Percentiles rank a stretch among this genome's conserved stretches.
Conservation (phyloP, 2,888 invertebrate species). For the Drosophila recens region DNA sequence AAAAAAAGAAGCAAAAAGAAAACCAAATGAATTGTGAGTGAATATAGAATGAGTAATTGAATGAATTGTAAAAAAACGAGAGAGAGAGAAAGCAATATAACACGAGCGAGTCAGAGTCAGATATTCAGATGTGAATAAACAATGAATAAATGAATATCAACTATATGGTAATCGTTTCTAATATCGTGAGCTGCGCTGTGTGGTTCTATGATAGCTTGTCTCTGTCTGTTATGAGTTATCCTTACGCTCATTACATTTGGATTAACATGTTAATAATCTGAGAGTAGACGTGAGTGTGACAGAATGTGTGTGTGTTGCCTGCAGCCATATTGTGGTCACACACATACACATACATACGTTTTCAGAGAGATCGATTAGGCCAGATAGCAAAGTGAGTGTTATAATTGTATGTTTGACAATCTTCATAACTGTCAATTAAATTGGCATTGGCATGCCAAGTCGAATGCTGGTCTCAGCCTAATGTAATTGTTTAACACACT, state of each 20-base stretch:
- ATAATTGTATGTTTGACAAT: conserved; percentile 79
- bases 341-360: conserved; percentile 11
- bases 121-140: conserved; percentile 3
- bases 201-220: conserved; percentile 8
- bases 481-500: conserved; percentile 76
- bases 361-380: conserved; percentile 55
- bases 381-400: conserved; percentile 64
- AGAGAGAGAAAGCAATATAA: background rate
- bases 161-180: background rate
- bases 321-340: conserved; percentile 32
- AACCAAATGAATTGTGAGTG: background rate
- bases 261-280: conserved; percentile 76
- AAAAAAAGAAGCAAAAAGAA: background rate
- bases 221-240: conserved; percentile 56
- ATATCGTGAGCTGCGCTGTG: conserved; percentile 5
- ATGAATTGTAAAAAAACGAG: background rate
- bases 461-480: conserved; percentile 45
- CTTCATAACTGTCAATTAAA: conserved; percentile 81
- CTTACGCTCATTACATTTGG: conserved; percentile 76
- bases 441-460: conserved; percentile 61
- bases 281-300: conserved; percentile 18
- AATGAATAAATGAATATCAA: background rate
- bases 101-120: background rate
- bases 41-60: background rate
- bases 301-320: conserved; percentile 9